Evolutionary conservation across 2,888 invertebrate genomes (phyloP).

Genomic region (Orthosia gracilis): DNA sequence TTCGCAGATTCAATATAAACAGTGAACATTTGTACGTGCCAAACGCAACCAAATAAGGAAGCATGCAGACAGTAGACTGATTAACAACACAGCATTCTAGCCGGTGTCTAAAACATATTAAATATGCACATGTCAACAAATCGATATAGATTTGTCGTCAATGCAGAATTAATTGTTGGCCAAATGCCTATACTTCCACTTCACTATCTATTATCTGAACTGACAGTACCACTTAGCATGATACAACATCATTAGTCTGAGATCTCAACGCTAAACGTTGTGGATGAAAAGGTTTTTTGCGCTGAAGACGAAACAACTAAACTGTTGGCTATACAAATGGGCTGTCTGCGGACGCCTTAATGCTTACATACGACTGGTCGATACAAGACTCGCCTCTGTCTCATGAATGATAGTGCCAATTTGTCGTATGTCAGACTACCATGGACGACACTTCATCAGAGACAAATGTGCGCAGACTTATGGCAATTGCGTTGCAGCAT

Average conservation of each 20-base stretch:
- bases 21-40: neutral
- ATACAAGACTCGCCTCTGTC: conserved; percentile 12
- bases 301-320: neutral
- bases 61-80: neutral
- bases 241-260: neutral
- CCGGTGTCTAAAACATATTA: neutral
- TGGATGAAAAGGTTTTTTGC: neutral
- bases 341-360: neutral
- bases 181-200: neutral
- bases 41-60: neutral
- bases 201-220: neutral
- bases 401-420: conserved; percentile 33
- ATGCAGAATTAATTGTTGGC: neutral
- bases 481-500: conserved; percentile 1
- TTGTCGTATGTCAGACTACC: conserved; percentile 25
- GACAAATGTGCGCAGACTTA: conserved; percentile 31
- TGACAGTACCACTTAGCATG: neutral
- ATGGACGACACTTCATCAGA: conserved; percentile 1
- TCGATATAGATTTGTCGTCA: neutral
- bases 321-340: conserved; percentile 1
- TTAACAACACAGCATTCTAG: neutral
- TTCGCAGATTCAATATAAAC: conserved; percentile 6
- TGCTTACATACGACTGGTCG: conserved; percentile 6
- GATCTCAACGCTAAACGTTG: neutral
- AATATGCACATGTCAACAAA: neutral